phyloP scores from a whole-genome alignment of 2,797 vertebrate species.

The Melanotaenia boesemani region DNA sequence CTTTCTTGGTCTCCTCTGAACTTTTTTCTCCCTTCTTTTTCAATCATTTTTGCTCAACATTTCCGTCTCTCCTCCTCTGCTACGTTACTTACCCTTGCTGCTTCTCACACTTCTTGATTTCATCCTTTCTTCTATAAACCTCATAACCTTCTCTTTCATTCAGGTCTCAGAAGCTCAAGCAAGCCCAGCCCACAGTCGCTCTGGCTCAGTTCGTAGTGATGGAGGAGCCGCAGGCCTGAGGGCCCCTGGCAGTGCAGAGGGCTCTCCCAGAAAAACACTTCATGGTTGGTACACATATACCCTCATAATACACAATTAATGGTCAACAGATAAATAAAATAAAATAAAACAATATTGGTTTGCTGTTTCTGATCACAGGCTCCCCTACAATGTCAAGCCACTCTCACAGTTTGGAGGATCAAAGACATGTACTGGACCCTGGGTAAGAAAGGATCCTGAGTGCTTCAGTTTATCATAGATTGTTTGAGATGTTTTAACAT shows the following conservation, averaged over 20 bases:
- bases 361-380: constrained; percentile 59
- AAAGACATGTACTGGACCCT: constrained; percentile 81
- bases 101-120: not conserved
- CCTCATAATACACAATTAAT: not conserved
- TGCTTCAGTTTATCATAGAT: not conserved
- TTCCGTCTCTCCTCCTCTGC: not conserved
- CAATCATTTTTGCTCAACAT: not conserved
- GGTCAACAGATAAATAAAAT: not conserved
- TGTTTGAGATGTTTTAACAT: not conserved
- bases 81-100: not conserved
- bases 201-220: constrained; percentile 72
- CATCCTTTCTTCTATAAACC: not conserved
- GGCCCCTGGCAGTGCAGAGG: constrained; percentile 77
- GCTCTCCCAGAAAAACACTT: constrained; percentile 77
- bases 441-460: constrained; percentile 80
- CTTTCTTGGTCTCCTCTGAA: constrained; percentile 24
- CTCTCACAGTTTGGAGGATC: constrained; percentile 79
- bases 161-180: constrained; percentile 80
- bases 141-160: constrained; percentile 12
- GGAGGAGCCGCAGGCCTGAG: constrained; percentile 62
- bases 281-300: constrained; percentile 69
- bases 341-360: not conserved
- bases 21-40: not conserved
- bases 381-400: constrained; percentile 76
- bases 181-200: constrained; percentile 84